Percentiles rank a stretch among this genome's conserved stretches.
These are phyloP conservation scores for Columba guinea DNA, from an alignment of 2,797 vertebrate genomes.

Conservation along the genomic window DNA sequence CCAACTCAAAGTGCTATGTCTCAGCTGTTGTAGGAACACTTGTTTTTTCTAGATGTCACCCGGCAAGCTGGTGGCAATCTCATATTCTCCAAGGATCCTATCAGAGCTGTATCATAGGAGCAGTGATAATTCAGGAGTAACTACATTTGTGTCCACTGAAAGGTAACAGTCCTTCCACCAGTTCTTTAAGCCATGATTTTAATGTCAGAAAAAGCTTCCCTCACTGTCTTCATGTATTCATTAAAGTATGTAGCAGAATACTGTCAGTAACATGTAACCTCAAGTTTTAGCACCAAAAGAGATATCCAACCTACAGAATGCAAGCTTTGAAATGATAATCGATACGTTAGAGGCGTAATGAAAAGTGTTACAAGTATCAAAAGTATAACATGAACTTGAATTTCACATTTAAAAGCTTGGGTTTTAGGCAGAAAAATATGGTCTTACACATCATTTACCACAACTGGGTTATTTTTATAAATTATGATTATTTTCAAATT, in stretches of 20 bases:
- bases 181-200: not conserved
- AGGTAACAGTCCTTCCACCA: not conserved
- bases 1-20: not conserved
- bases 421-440: constrained; percentile 22
- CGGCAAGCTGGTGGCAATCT: not conserved
- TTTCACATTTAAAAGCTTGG: constrained; percentile 29
- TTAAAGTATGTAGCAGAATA: not conserved
- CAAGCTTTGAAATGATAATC: not conserved
- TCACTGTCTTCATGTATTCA: not conserved
- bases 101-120: not conserved
- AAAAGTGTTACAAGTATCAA: constrained; percentile 11
- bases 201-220: not conserved
- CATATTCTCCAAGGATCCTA: not conserved
- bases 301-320: not conserved
- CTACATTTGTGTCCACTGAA: not conserved
- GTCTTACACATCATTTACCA: not conserved
- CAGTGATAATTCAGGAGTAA: not conserved
- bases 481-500: not conserved
- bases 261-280: not conserved
- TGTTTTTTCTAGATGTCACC: not conserved
- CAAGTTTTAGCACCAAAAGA: constrained; percentile 45
- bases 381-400: not conserved
- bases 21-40: not conserved
- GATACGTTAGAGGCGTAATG: not conserved
- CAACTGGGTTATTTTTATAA: not conserved